Base-by-base conservation (phyloP, 2,797 vertebrate species). In the Spizella passerina region DNA sequence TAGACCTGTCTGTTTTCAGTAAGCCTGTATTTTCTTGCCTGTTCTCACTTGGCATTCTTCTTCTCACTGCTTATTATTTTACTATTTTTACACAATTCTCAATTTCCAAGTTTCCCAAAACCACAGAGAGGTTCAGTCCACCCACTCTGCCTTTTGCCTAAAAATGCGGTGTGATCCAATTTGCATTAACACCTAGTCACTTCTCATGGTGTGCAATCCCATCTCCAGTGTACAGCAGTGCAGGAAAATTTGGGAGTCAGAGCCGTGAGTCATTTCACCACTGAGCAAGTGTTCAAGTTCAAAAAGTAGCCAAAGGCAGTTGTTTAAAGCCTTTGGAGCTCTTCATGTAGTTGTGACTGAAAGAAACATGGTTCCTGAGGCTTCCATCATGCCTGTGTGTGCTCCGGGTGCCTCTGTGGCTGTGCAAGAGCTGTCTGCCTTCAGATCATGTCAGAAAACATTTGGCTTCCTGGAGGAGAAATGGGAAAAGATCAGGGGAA, bases 331-430 rank as follows among this genome's bases (percentile, higher is more conserved):
- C 46, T 55, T 9, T 39, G 14, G 47, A 88, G 38, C 22, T 82
- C 14, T 66, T 88, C 4, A 27, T 43, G 10, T 39, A 27, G 26
- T 43, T 91, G 29, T 85, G 6, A 36, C 38, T 85, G 44, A 82
- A 84, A 53, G 44, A 47, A 55, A 22, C 0, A 1, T 50, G 55
- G 8, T 39, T 75, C 30, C 76, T 7, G 23, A 81, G 32, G 32
- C 7, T 50, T 94, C 32, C 5, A 5, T 56, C 27, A 2, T 4
- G 2, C 41, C 29, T 64, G 4, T 0, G 0, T 34, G 17, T 73
- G 21, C 32, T 47, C 22, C 79, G n/a, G 3, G 7, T 92, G 39
- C 70, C 55, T 66, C 34, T 71, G 72, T 52, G 61, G 65, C 23
- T 79, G 1, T 36, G 3, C 22, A 41, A n/a, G 17, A 82, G 56